A percentile compares a stretch with the other conserved stretches of the same genome.
phyloP scores from a whole-genome alignment of 1,140 invertebrate species.

The Uloborus diversus region DNA sequence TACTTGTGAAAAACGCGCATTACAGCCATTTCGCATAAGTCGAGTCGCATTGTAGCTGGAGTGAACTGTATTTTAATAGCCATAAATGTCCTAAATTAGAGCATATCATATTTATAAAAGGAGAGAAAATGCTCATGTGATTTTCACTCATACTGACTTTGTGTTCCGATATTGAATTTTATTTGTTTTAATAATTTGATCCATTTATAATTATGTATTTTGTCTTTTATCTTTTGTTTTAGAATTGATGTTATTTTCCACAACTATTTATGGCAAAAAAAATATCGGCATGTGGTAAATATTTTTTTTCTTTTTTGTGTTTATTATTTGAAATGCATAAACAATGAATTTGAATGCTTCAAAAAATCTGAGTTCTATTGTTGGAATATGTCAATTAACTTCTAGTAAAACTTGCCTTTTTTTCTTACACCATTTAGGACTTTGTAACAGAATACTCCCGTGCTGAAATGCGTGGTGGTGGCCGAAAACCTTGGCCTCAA shows the following conservation, averaged over 20 bases:
- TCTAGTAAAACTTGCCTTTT: not conserved
- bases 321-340: not conserved
- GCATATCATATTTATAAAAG: no score
- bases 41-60: no score
- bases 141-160: no score
- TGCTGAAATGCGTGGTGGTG: slow-evolving; percentile 87
- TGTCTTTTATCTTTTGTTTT: not conserved
- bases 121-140: no score
- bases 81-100: no score
- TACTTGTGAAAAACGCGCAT: no score
- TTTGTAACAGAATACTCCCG: slow-evolving; percentile 74
- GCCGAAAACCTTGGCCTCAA: slow-evolving; percentile 93
- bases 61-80: no score
- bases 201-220: no score
- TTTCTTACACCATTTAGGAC: slow-evolving; percentile 52
- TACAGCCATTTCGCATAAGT: no score
- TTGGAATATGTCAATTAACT: not conserved
- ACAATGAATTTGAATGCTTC: not conserved
- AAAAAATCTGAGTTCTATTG: not conserved
- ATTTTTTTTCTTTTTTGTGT: not conserved
- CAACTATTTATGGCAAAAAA: slow-evolving; percentile 89
- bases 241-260: slow-evolving; percentile 86
- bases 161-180: no score
- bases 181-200: no score
- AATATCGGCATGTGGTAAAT: slow-evolving; percentile 71